Evolutionary conservation across 1,140 invertebrate genomes (phyloP), one percentile per base, ranked within the genome.

Genomic region (Reticulitermes speratus): DNA sequence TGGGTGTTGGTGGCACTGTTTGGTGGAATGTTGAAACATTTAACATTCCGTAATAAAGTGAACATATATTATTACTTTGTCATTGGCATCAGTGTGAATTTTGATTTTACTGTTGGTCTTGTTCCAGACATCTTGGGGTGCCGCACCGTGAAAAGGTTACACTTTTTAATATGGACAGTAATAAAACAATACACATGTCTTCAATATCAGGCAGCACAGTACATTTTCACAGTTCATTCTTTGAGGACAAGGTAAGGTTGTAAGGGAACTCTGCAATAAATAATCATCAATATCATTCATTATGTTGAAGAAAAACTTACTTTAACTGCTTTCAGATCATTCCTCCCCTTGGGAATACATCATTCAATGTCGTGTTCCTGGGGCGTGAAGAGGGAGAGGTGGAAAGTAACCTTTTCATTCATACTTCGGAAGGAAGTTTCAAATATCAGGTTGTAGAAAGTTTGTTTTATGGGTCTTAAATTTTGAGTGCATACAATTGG

Each of bases 281-380:
- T 30, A 30, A 44, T 8, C 23, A n/a, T 86, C 1, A 14, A 7
- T 59, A 9, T 45, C 38, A 84, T 84, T 52, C 52, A 88, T 88
- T 89, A 88, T 55, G 52, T 12, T 21, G 19, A 55, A 21, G 14
- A 21, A 16, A 55, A 55, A 55, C 14, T 55, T 21, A 55, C 52
- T 55, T 21, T 12, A 55, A 55, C 19, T 55, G 89, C 87, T 92
- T 92, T 16, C 89, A 97, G 96, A 93, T 95, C 88, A 95, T 99
- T 90, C 95, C 96, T 89, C 97, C 97, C 83, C 94, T 96, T 86
- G 96, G 96, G 83, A 99, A 99, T 91, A 99, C 98, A 88, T 96
- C 97, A 87, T 99, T 99, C 92, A 97, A 96, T 92, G 96, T 99
- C 88, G 97, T 99, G 86, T 99, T 98, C 92, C 93, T 99, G 88